These are phyloP conservation scores for Nipponacmea schrenckii DNA, from an alignment of 2,888 invertebrate genomes.

Conservation along the genomic window DNA sequence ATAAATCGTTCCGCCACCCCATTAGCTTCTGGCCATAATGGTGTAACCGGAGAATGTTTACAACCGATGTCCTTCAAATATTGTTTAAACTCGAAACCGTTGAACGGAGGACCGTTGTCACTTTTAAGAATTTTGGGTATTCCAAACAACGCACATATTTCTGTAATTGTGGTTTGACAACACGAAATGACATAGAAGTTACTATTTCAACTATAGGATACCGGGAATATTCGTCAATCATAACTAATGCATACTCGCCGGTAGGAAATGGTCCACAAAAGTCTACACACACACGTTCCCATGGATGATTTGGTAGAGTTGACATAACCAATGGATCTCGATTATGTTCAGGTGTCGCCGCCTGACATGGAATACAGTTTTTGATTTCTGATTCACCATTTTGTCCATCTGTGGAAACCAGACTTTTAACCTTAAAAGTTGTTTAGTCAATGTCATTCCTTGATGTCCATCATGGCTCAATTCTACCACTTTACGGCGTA, in stretches of 20 bases:
- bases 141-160: conserved; percentile 27
- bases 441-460: conserved; percentile 40
- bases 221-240: too few species aligned
- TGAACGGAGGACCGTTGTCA: too few species aligned
- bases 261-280: conserved; percentile 23
- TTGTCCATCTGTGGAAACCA: conserved; percentile 43
- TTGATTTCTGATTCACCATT: conserved; percentile 21
- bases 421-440: conserved; percentile 38
- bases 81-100: too few species aligned
- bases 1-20: conserved; percentile 38
- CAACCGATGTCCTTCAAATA: conserved; percentile 24
- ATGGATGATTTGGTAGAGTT: conserved; percentile 11
- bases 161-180: background rate
- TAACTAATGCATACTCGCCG: too few species aligned
- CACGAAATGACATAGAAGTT: background rate
- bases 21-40: too few species aligned
- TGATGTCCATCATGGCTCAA: conserved; percentile 42
- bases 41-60: conserved; percentile 36
- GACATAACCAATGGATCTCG: conserved; percentile 15
- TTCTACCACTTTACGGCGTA: conserved; percentile 31
- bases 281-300: conserved; percentile 16
- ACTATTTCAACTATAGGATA: too few species aligned
- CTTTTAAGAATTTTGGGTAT: too few species aligned
- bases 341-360: conserved; percentile 19
- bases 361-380: conserved; percentile 33